Conservation (phyloP, 2,113 vertebrate species). For the Columbina picui region DNA sequence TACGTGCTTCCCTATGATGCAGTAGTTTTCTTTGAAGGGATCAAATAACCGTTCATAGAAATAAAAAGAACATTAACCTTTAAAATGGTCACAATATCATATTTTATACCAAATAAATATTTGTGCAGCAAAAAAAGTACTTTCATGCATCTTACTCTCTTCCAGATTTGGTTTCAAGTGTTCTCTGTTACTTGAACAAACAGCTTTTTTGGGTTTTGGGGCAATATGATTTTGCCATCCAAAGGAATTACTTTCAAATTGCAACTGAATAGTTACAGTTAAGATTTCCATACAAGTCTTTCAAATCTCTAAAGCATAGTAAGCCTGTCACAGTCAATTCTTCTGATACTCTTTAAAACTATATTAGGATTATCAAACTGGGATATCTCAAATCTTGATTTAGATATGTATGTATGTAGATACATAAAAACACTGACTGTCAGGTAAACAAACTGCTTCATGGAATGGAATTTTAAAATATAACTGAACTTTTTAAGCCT, state of each 20-base stretch:
- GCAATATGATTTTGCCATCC: neutral
- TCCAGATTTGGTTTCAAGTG: neutral
- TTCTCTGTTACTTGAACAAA: neutral
- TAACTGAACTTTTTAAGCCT: neutral
- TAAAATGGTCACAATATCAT: neutral
- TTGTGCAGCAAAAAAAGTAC: neutral
- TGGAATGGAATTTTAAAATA: neutral
- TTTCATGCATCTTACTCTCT: neutral
- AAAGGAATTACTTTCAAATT: neutral
- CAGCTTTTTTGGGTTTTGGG: neutral
- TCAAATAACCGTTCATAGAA: neutral
- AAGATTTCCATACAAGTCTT: neutral
- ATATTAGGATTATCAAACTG: neutral
- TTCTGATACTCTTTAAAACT: neutral
- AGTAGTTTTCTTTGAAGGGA: neutral
- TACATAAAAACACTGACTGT: neutral
- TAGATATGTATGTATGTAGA: rapidly evolving
- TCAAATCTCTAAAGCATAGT: neutral
- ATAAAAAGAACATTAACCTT: neutral
- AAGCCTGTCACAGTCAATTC: neutral
- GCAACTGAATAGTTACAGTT: neutral
- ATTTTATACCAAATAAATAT: neutral
- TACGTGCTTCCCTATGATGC: neutral
- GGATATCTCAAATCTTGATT: neutral
- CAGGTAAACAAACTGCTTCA: neutral